Base-by-base conservation (phyloP, 1,140 invertebrate genomes). In the Diorhabda carinulata region DNA sequence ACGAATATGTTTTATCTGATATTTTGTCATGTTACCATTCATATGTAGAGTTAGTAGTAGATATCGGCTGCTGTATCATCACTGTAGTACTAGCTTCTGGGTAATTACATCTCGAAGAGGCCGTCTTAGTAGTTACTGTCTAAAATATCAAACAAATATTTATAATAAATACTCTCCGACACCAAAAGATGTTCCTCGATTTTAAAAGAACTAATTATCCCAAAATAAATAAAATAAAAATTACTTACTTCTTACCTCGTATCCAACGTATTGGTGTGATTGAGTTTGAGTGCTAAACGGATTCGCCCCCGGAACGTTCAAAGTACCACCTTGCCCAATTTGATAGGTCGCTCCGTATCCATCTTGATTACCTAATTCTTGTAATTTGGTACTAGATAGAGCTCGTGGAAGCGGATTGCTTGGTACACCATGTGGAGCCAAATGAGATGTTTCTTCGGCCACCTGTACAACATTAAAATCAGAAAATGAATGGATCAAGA, bases 371-470 rank as follows among this genome's bases (percentile, higher is more conserved):
- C 87, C 85, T 72, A 93, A 81, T 76, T 93, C 92, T 73, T 92
- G 89, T 43, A 93, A 84, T 72, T 91, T 87, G 61, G 86, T 90
- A 74, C 92, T 95, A 67, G 95, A 97, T 4, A 96, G 83, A 41
- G 94, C 94, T 67, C 94, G 85, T 2, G 94, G 94, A 76, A 97
- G 91, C 1, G 92, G 94, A 83, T 94, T 94, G 74, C 93, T 94
- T n/a, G 96, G 96, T 25, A 98, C 96, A 5, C 96, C 96, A 78
- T 98, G 95, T 0, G 96, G 96, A 10, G 95, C 96, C 74, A 98
- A 84, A 81, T 96, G 94, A 43, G 88, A 87, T 4, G 91, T 93
- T 73, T 93, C 93, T 78, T 95, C 92, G 2, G 93, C 89, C 42
- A 93, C 90, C 47, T 52, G 25, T 25, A 25, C 25, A 25, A 25